Base-by-base conservation (phyloP, 2,113 vertebrate genomes). In the Microcebus lehilahytsara region DNA sequence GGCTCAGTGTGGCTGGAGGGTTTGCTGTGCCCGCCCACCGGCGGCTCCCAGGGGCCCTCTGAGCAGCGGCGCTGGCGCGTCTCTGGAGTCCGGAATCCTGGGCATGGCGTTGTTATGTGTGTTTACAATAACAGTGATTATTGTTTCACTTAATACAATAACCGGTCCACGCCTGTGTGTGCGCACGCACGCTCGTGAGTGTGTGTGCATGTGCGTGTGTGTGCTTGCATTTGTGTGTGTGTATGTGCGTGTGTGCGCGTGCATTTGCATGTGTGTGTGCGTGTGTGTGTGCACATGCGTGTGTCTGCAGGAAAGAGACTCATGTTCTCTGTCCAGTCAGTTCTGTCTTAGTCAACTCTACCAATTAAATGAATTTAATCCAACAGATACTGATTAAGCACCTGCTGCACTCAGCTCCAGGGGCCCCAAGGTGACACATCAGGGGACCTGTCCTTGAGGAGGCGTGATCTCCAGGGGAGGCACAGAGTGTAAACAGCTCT, bases 321-420 rank as follows among this genome's bases (percentile, higher is more conserved):
- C 1, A 0, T 19, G 2, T 42, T 7, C 22, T 66, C 42, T 6
- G 2, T 32, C 0, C 1, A 4, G 42, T 51, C 22, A 4, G 1
- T 22, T 56, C 72, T 74, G 32, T 42, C n/a, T 40, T 79, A 30
- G 62, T 67, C 49, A 56, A 1, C 32, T 9, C 25, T 62, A 6
- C 84, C 64, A 19, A 4, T 58, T 89, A 62, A 46, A 2, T 22
- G 42, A 13, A 3, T 69, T 53, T 66, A 30, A 49, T 20, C 56
- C 32, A 67, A 20, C 56, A 30, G n/a, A 13, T 22, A 3, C 78
- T 74, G 60, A 72, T 19, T 74, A 78, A 74, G 34, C 66, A 88
- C 60, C 69, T 78, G 80, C 37, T 32, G 4, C 37, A n/a, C 5
- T 2, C 0, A 17, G 46, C 22, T 56, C 42, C 13, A 30, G 42